Evolutionary conservation across 2,113 vertebrate species (phyloP).

Genomic region (Notothenia rossii): DNA sequence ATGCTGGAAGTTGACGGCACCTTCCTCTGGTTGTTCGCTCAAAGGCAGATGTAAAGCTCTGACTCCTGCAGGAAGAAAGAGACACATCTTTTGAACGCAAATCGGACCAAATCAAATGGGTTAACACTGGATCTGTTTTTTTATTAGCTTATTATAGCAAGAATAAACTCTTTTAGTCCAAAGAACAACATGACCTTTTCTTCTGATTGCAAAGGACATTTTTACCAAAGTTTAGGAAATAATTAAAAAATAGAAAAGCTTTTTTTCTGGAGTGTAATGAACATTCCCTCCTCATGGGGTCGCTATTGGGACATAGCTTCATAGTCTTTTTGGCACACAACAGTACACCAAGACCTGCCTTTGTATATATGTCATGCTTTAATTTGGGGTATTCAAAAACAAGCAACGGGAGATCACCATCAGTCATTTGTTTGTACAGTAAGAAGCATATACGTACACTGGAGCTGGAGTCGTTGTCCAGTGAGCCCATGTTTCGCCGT

Average conservation of each 20-base stretch:
- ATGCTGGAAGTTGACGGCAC: neutral
- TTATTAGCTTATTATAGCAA: too few species aligned
- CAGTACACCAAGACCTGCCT: too few species aligned
- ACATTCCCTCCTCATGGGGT: slow-evolving; percentile 11
- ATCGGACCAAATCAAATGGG: neutral
- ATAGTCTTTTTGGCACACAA: too few species aligned
- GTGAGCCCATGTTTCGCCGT: slow-evolving; percentile 38
- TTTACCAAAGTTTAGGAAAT: neutral
- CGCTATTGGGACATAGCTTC: neutral
- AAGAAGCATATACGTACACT: slow-evolving; percentile 58
- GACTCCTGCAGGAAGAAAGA: slow-evolving; percentile 47
- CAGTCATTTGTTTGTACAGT: neutral
- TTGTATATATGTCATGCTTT: too few species aligned
- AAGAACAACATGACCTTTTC: neutral
- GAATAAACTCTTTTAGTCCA: too few species aligned
- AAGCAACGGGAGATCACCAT: too few species aligned
- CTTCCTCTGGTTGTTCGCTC: slow-evolving; percentile 11
- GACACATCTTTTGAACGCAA: neutral
- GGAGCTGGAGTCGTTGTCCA: slow-evolving; percentile 63
- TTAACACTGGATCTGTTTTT: neutral
- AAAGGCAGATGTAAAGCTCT: slow-evolving; percentile 79
- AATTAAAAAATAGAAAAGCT: neutral
- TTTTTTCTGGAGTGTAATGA: slow-evolving; percentile 2
- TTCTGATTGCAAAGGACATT: neutral
- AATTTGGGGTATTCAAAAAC: too few species aligned